Percentiles rank a stretch among this genome's conserved stretches.
phyloP scores from a whole-genome alignment of 1,140 invertebrate species.

The Heliconius himera region DNA sequence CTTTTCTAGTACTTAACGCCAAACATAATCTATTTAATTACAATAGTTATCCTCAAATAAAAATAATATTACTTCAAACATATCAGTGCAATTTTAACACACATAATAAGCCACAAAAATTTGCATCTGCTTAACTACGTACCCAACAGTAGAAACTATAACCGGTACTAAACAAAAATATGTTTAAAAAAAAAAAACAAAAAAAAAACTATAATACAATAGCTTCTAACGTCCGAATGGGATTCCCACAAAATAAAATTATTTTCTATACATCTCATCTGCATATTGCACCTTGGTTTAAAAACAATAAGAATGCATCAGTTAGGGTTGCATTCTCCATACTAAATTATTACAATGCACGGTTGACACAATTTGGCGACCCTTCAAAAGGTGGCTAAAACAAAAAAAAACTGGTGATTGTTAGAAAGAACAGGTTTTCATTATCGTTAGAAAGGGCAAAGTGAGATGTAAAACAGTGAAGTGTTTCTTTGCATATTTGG shows the following conservation, averaged over 20 bases:
- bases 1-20: too few species aligned
- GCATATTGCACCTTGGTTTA: conserved; percentile 70
- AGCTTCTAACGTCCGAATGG: conserved; percentile 55
- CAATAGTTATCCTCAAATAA: background rate
- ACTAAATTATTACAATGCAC: conserved; percentile 44
- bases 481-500: conserved; percentile 49
- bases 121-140: conserved; percentile 40
- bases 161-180: conserved; percentile 54
- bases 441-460: conserved; percentile 75
- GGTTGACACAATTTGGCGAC: conserved; percentile 74
- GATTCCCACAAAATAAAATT: conserved; percentile 66
- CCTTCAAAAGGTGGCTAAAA: conserved; percentile 61
- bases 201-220: conserved; percentile 54
- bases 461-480: conserved; percentile 73
- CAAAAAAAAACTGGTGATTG: conserved; percentile 66
- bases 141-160: conserved; percentile 36
- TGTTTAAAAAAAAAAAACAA: conserved; percentile 46
- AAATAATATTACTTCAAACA: background rate
- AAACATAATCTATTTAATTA: too few species aligned
- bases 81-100: conserved; percentile 9
- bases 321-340: conserved; percentile 4
- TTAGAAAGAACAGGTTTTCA: conserved; percentile 74
- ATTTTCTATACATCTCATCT: conserved; percentile 66
- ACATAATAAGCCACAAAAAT: conserved; percentile 26
- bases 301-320: conserved; percentile 57